These are phyloP conservation scores for Sternarchorhynchus goeldii DNA, from an alignment of 2,797 vertebrate species.

Conservation along the genomic window DNA sequence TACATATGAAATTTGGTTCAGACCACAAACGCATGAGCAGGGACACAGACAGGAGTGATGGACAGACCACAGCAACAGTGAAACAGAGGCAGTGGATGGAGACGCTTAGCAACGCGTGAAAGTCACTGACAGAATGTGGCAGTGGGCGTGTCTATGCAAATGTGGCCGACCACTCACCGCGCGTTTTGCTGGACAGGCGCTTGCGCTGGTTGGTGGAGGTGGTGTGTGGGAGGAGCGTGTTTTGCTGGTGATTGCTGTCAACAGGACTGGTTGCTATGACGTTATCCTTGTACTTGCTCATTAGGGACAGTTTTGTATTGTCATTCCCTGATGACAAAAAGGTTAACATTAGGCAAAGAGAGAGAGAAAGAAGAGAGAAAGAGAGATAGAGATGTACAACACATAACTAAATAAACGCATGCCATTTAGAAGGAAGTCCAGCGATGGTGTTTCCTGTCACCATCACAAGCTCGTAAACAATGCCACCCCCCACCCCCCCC, in stretches of 20 bases:
- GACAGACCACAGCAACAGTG: background rate
- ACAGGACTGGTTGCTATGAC: slow-evolving; percentile 96
- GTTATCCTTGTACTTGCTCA: slow-evolving; percentile 99
- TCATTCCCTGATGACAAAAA: slow-evolving; percentile 82
- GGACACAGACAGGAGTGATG: background rate
- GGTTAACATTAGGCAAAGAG: slow-evolving; percentile 48
- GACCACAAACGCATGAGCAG: background rate
- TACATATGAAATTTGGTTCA: background rate
- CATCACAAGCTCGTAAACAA: slow-evolving; percentile 42
- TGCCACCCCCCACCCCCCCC: slow-evolving; percentile 31
- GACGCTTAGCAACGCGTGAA: background rate
- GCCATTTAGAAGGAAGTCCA: slow-evolving; percentile 23
- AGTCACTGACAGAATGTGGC: slow-evolving; percentile 20
- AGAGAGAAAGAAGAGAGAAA: background rate
- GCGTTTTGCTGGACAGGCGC: slow-evolving; percentile 92
- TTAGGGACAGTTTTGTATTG: slow-evolving; percentile 94
- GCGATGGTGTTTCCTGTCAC: slow-evolving; percentile 26
- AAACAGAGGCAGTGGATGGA: background rate
- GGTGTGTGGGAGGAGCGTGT: slow-evolving; percentile 90
- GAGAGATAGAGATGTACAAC: slow-evolving; percentile 21
- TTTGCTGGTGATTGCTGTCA: slow-evolving; percentile 95
- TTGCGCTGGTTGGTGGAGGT: slow-evolving; percentile 96
- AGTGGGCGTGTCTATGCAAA: slow-evolving; percentile 5
- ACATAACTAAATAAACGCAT: slow-evolving; percentile 41
- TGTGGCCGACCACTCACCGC: slow-evolving; percentile 78